phyloP scores from a whole-genome alignment of 2,888 invertebrate genomes.

The Phyllotreta striolata region DNA sequence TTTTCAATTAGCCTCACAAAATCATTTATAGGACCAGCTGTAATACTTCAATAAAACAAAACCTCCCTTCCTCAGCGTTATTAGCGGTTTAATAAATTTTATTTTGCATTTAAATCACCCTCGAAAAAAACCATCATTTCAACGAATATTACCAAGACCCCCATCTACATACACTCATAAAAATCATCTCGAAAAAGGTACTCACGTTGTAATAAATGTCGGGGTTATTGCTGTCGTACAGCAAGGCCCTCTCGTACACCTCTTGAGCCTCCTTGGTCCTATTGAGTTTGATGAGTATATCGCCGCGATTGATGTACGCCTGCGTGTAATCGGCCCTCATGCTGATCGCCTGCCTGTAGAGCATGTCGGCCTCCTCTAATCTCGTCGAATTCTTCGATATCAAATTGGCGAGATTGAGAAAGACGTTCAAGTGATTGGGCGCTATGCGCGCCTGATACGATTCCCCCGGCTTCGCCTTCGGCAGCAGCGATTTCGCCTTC shows the following conservation, averaged over 20 bases:
- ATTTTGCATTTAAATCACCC: too few species aligned
- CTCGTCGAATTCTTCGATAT: slow-evolving; percentile 92
- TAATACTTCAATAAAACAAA: too few species aligned
- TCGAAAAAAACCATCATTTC: too few species aligned
- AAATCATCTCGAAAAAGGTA: slow-evolving; percentile 46
- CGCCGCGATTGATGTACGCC: slow-evolving; percentile 96
- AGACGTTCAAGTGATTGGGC: slow-evolving; percentile 95
- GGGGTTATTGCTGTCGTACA: slow-evolving; percentile 92
- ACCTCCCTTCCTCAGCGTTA: too few species aligned
- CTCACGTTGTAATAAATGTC: slow-evolving; percentile 95
- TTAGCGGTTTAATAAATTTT: too few species aligned
- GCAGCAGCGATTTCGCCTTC: slow-evolving; percentile 86
- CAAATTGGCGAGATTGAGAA: slow-evolving; percentile 92
- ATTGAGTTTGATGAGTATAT: slow-evolving; percentile 93
- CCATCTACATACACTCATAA: too few species aligned
- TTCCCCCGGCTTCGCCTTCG: slow-evolving; percentile 91
- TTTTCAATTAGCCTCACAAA: too few species aligned
- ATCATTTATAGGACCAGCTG: too few species aligned
- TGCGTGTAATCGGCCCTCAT: slow-evolving; percentile 97
- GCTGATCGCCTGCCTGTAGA: slow-evolving; percentile 94
- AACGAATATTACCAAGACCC: too few species aligned
- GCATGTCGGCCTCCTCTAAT: slow-evolving; percentile 91
- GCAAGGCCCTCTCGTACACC: slow-evolving; percentile 90
- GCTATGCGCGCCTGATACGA: slow-evolving; percentile 95
- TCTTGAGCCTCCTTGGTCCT: slow-evolving; percentile 93